These are phyloP conservation scores for Plagodis pulveraria DNA, from an alignment of 2,888 invertebrate species.

Conservation along the genomic window DNA sequence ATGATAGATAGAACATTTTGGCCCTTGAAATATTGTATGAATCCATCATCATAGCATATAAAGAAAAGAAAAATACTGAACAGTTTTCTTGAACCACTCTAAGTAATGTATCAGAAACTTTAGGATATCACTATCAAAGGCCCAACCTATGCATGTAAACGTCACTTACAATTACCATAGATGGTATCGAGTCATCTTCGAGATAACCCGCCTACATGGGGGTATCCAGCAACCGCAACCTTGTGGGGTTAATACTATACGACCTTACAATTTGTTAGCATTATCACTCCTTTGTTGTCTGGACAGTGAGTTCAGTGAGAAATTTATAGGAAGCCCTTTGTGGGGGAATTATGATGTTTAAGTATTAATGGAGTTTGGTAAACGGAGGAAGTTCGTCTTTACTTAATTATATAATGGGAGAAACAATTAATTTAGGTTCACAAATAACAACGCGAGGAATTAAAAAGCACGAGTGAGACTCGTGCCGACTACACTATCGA, in stretches of 20 bases:
- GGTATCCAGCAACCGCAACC: conserved; percentile 22
- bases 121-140: conserved; percentile 8
- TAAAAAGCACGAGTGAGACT: no score
- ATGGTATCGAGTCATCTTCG: conserved; percentile 19
- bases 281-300: conserved; percentile 55
- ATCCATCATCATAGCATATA: no score
- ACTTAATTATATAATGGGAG: not conserved
- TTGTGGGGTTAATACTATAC: conserved; percentile 39
- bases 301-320: conserved; percentile 36
- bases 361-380: conserved; percentile 16
- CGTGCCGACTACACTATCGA: no score
- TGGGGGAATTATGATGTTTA: conserved; percentile 17
- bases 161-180: conserved; percentile 26
- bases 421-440: not conserved
- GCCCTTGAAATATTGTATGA: no score
- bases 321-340: conserved; percentile 28
- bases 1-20: no score
- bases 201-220: conserved; percentile 36
- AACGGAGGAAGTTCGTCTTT: not conserved
- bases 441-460: no score
- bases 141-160: conserved; percentile 17
- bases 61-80: no score
- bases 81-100: no score
- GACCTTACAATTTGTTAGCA: conserved; percentile 38
- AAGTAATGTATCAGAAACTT: not conserved